Percentiles rank a stretch among this genome's conserved stretches.
Evolutionary conservation across 2,113 vertebrate genomes (phyloP).

Genomic region (Prunella fulvescens): DNA sequence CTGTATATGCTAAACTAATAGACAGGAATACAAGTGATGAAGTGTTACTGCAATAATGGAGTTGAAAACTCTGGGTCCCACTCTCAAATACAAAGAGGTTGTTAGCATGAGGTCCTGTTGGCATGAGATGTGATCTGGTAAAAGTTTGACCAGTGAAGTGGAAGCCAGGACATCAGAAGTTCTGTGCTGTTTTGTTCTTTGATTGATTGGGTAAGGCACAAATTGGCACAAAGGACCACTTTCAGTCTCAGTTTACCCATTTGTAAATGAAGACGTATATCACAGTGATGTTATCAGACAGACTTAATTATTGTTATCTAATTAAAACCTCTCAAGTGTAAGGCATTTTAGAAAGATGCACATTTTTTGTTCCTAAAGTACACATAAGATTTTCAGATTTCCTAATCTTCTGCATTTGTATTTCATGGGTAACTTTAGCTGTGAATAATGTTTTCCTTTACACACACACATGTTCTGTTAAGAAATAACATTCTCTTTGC

Average conservation of each 20-base stretch:
- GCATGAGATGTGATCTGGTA: slow-evolving; percentile 18
- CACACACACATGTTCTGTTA: background rate
- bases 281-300: background rate
- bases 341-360: background rate
- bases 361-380: background rate
- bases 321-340: background rate
- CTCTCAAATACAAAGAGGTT: slow-evolving; percentile 9
- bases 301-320: background rate
- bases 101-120: slow-evolving; percentile 26
- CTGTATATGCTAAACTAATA: slow-evolving; percentile 30
- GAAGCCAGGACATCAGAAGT: slow-evolving; percentile 33
- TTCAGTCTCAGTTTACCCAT: background rate
- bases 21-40: background rate
- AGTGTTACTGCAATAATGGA: background rate
- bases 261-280: slow-evolving; percentile 3
- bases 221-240: background rate
- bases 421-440: background rate
- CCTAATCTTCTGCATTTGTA: background rate
- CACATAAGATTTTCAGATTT: background rate
- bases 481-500: slow-evolving; percentile 5
- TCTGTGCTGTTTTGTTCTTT: slow-evolving; percentile 26
- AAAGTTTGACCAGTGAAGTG: slow-evolving; percentile 47
- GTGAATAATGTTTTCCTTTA: background rate
- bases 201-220: slow-evolving; percentile 13
- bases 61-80: background rate